Evolutionary conservation across 1,140 invertebrate genomes (phyloP).

Genomic region (Polypedilum vanderplanki): DNA sequence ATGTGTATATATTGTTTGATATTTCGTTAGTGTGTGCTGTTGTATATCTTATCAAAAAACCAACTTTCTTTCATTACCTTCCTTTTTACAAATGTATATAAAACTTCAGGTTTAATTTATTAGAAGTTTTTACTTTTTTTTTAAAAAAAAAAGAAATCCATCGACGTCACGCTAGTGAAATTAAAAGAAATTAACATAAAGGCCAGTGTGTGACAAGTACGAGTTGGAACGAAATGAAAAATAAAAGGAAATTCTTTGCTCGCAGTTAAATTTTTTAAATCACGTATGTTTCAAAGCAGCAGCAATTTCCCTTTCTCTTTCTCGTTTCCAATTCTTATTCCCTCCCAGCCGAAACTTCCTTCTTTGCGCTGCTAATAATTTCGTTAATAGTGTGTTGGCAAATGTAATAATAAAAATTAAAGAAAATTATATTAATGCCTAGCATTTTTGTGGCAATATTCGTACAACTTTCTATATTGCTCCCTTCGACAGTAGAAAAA

Average conservation of each 20-base stretch:
- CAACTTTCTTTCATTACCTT: no score
- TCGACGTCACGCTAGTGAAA: conserved; percentile 21
- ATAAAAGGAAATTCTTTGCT: neutral
- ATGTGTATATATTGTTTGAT: neutral
- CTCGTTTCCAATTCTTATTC: no score
- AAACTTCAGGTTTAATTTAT: no score
- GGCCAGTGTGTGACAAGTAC: conserved; percentile 27
- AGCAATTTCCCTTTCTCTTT: neutral
- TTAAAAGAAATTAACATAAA: conserved; percentile 29
- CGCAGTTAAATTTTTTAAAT: conserved; percentile 1
- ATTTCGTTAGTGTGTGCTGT: no score
- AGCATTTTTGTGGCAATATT: neutral
- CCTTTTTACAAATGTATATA: no score
- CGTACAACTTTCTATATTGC: neutral
- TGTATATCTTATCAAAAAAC: no score
- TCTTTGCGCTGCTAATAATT: conserved; percentile 23
- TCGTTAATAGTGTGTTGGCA: conserved; percentile 26
- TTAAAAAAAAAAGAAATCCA: neutral
- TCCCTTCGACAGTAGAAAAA: neutral
- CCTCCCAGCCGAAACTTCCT: neutral
- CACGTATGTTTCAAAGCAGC: conserved; percentile 12
- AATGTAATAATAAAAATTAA: conserved; percentile 29
- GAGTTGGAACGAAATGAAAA: neutral
- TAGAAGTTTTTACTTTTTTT: no score
- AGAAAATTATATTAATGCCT: conserved; percentile 29